Base-by-base conservation (phyloP, 30 jellyfish, hydroid and myxozoan species). In the Cassiopea xamachana region DNA sequence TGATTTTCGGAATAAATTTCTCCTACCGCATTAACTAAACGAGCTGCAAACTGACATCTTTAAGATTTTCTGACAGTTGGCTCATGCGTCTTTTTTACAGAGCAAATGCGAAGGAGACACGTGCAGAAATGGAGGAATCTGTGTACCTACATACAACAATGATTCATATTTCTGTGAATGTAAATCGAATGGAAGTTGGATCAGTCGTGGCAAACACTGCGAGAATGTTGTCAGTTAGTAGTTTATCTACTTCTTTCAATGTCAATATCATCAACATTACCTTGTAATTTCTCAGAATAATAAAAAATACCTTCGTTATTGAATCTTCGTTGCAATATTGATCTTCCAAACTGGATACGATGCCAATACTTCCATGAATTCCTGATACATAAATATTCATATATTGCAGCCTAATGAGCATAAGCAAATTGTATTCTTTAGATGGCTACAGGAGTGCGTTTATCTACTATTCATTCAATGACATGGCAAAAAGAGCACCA, bases 161-260 rank as follows among this genome's bases (percentile, higher is more conserved):
- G 76, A 83, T 19, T 46, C 91, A 2, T 83, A 83, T 59, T 1
- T 2, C 13, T 83, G 91, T 50, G 83, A 69, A 48, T 83, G 91
- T 46, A 46, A 69, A 1, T 46, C 77, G 45, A 70, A 83, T 60
- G 77, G 76, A 47, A 83, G 83, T 8, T 83, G 79, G 80, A 81
- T 60, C 64, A 60, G 80, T 6, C 60, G 44, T 10, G 89, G 89
- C 16, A 10, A 19, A 12, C 83, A 83, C 59, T 83, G 83, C 60
- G 91, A 83, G 47, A 69, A 3, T 27, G 9, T 48, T 0, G 8
- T 49, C 16, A 69, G 91, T 83, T n/a, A 46, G 91, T 83, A 1
- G 5, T 1, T 80, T 64, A 27, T 10, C 8, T 9, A 7, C 47
- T 47, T 7, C 27, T 39, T 71, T 39, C 80, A 16, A 27, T 27